Percentiles rank a stretch among this genome's conserved stretches.
Conservation (phyloP, 1,140 invertebrate species). For the Meteorus sp. region DNA sequence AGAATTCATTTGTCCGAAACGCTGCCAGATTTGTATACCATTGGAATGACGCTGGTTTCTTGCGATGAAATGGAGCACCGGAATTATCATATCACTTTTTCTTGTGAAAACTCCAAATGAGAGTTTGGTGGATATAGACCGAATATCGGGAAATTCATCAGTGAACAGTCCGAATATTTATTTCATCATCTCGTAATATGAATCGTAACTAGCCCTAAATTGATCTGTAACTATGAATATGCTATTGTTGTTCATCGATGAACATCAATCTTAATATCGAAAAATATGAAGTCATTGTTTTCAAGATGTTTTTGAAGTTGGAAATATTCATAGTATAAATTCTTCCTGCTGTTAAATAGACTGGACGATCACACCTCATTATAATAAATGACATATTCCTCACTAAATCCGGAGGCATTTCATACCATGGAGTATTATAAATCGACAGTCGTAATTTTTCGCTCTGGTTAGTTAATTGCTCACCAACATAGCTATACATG, state of each 20-base stretch:
- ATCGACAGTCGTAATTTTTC: neutral
- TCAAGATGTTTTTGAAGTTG: conserved; percentile 24
- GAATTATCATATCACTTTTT: too few species aligned
- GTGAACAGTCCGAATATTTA: too few species aligned
- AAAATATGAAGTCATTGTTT: conserved; percentile 25
- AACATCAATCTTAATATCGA: conserved; percentile 26
- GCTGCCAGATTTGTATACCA: too few species aligned
- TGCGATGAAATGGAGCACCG: too few species aligned
- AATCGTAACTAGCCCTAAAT: too few species aligned
- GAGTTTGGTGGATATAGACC: too few species aligned
- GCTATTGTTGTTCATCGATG: neutral
- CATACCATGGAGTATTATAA: conserved; percentile 22
- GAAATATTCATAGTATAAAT: conserved; percentile 22
- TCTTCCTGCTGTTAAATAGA: conserved; percentile 25
- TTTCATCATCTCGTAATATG: too few species aligned
- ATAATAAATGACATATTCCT: conserved; percentile 22
- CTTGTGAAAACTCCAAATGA: too few species aligned
- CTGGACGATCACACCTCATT: conserved; percentile 14
- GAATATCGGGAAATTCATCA: too few species aligned
- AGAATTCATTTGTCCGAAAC: too few species aligned
- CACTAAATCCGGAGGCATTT: conserved; percentile 11
- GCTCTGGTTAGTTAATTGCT: conserved; percentile 4
- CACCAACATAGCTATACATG: conserved; percentile 26
- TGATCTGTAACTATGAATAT: too few species aligned
- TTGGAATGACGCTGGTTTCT: too few species aligned